Conservation (phyloP, 2,113 vertebrate genomes). For the Callorhinus ursinus region DNA sequence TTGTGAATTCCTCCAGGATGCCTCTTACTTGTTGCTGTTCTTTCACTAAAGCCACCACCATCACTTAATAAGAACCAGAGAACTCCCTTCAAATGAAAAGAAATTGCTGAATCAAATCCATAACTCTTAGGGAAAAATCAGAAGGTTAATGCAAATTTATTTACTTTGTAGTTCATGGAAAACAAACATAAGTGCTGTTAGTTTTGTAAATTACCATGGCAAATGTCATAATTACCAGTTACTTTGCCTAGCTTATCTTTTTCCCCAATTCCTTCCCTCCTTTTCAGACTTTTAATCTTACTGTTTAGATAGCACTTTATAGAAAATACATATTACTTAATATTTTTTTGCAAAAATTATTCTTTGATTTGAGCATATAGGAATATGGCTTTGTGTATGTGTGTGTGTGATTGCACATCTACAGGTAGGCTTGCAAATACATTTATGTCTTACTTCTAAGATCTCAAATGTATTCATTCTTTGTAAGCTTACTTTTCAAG, state of each 20-base stretch:
- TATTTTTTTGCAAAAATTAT: constrained; percentile 15
- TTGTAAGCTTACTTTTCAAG: background rate
- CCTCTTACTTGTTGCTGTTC: background rate
- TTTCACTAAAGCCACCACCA: background rate
- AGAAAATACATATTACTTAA: background rate
- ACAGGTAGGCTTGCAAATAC: background rate
- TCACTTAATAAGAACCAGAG: background rate
- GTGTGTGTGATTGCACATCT: background rate
- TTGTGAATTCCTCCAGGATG: constrained; percentile 1
- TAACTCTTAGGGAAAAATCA: constrained; percentile 22
- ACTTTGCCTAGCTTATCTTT: background rate
- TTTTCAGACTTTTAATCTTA: background rate
- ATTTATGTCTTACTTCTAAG: background rate
- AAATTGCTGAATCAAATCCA: constrained; percentile 16
- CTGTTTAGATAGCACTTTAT: background rate
- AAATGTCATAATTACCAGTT: background rate
- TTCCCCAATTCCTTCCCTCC: background rate
- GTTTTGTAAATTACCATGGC: background rate
- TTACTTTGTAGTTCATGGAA: background rate
- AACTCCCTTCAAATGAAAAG: background rate
- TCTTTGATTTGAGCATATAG: background rate
- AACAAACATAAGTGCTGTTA: background rate
- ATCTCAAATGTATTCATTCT: background rate
- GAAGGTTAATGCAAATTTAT: background rate
- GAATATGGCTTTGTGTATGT: background rate